Evolutionary conservation across 2,888 invertebrate genomes (phyloP).

Genomic region (Alsophila aescularia): DNA sequence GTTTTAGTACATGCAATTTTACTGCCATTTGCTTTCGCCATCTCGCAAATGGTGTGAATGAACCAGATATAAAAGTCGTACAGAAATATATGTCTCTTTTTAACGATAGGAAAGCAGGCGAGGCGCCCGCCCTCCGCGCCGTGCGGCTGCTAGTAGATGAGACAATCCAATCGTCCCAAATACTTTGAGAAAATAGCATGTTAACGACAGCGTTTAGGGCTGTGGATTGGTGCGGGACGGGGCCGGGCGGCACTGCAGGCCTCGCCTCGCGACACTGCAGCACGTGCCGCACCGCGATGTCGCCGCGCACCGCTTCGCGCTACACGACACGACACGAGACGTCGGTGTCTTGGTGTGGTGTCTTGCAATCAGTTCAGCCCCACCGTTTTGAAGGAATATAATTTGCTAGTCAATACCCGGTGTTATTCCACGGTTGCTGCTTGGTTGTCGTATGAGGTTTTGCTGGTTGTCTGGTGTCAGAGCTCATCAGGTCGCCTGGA

Average conservation of each 20-base stretch:
- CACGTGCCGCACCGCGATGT: conserved; percentile 13
- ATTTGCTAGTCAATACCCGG: too few relatives aligned
- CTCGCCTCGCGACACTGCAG: conserved; percentile 25
- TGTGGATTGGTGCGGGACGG: background rate
- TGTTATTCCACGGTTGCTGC: too few relatives aligned
- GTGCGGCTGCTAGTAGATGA: too few relatives aligned
- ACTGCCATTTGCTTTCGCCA: conserved; percentile 7
- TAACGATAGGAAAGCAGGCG: conserved; percentile 10
- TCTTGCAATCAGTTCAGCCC: too few relatives aligned
- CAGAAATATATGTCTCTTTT: background rate
- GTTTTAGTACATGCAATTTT: background rate
- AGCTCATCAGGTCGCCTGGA: too few relatives aligned
- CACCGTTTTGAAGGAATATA: too few relatives aligned
- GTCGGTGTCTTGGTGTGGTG: background rate
- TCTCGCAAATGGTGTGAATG: conserved; percentile 14
- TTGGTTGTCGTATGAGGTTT: too few relatives aligned
- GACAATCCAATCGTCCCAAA: conserved; percentile 7
- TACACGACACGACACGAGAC: background rate
- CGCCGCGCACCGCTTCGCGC: background rate
- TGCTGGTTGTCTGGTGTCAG: too few relatives aligned
- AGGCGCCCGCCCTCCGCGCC: conserved; percentile 1
- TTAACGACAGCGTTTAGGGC: conserved; percentile 8
- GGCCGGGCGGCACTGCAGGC: background rate
- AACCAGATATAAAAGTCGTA: conserved; percentile 2
- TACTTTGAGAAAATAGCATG: conserved; percentile 13